Evolutionary conservation across 2,797 vertebrate species (phyloP).

Genomic region (Antennarius maculatus): DNA sequence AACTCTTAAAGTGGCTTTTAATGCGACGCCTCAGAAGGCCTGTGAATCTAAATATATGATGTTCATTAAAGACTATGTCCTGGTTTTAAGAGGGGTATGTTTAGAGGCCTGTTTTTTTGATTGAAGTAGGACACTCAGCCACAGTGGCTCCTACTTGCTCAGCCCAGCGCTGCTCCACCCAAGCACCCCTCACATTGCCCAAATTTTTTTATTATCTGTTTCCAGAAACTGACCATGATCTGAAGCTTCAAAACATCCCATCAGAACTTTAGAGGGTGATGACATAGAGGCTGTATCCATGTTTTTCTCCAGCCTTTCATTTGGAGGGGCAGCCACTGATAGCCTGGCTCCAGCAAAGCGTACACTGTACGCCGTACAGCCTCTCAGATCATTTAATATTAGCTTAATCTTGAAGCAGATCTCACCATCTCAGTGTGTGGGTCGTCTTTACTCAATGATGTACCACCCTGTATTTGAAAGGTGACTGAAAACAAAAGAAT

Average conservation of each 20-base stretch:
- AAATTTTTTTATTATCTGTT: conserved; percentile 55
- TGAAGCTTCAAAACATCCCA: conserved; percentile 39
- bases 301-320: conserved; percentile 62
- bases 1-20: conserved; percentile 14
- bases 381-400: conserved; percentile 40
- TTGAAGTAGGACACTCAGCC: conserved; percentile 34
- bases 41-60: conserved; percentile 36
- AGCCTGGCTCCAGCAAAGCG: conserved; percentile 21
- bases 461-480: conserved; percentile 17
- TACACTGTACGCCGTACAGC: conserved; percentile 10
- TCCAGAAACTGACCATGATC: conserved; percentile 51
- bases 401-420: conserved; percentile 27
- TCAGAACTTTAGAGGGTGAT: conserved; percentile 40
- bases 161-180: conserved; percentile 42
- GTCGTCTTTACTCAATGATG: conserved; percentile 36
- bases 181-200: conserved; percentile 29
- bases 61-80: conserved; percentile 37
- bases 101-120: conserved; percentile 50
- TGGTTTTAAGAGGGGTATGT: conserved; percentile 40
- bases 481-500: conserved; percentile 25
- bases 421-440: conserved; percentile 27
- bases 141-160: conserved; percentile 12
- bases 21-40: conserved; percentile 20
- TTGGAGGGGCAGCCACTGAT: conserved; percentile 42
- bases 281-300: conserved; percentile 38